Base-by-base conservation (phyloP, 2,888 invertebrate species). In the Chymomyza fuscimana region DNA sequence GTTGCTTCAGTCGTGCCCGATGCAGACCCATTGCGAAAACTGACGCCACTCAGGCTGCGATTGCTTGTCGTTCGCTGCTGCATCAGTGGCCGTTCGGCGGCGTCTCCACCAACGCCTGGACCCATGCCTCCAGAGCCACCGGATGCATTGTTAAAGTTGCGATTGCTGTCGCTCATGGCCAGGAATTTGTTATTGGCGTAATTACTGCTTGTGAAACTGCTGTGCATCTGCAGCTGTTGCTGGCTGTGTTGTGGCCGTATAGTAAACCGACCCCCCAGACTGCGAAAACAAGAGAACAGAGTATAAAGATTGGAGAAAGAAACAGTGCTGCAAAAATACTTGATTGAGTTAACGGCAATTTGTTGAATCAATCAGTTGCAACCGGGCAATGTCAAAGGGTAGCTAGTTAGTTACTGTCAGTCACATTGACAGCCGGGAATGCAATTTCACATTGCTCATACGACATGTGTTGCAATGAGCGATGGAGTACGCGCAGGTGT, bases 171-270 rank as follows among this genome's bases (percentile, higher is more conserved):
- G 59, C 87, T 79, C 60, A 83, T 70, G 59, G 81, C 58, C 65
- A 79, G 67, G 36, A 74, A 89, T 76, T 90, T 90, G 75, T 76
- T 88, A 63, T 82, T 86, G 74, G 76, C 69, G 70, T 76, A 76
- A 63, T 68, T 81, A 56, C 73, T 73, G 70, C 89, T 86, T 63
- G 82, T 77, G 52, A 87, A 86, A 66, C 81, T 89, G 76, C 81
- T 88, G 74, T 81, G 80, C 81, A 90, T 79, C 72, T 91, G 91
- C 76, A 91, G 78, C 77, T 90, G 91, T 68, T 91, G 91, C 70
- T 91, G 91, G 65, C 89, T 88, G 60, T 91, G 88, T 73, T 91
- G 91, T 9, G 92, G 91, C 62, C 92, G 89, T 70, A 92, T 90
- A 2, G 91, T 89, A 67, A 90, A 92, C 9, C 92, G 91, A 5